phyloP scores from a whole-genome alignment of 1,140 invertebrate genomes.

The Amphibalanus amphitrite region DNA sequence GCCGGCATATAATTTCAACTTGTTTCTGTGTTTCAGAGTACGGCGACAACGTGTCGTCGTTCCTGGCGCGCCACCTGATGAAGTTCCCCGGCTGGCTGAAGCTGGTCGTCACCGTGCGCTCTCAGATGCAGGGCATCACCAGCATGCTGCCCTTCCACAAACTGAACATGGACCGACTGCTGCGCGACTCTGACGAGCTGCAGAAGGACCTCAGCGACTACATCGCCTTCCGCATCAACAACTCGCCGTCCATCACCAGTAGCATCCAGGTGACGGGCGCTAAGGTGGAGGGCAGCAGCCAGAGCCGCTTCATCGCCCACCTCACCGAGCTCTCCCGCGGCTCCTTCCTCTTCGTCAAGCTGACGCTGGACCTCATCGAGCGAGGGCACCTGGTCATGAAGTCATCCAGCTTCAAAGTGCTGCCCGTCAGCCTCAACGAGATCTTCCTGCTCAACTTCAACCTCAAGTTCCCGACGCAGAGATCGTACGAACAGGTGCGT shows the following conservation, averaged over 20 bases:
- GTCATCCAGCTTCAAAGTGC: slow-evolving; percentile 74
- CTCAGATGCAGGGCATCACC: slow-evolving; percentile 59
- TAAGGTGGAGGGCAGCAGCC: slow-evolving; percentile 38
- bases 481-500: slow-evolving; percentile 71
- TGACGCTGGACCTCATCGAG: slow-evolving; percentile 85
- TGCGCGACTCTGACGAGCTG: slow-evolving; percentile 19
- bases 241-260: slow-evolving; percentile 31
- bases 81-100: slow-evolving; percentile 82
- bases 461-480: slow-evolving; percentile 66
- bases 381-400: slow-evolving; percentile 82
- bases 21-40: slow-evolving; percentile 22
- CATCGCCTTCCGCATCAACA: slow-evolving; percentile 57
- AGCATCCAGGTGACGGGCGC: slow-evolving; percentile 20
- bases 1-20: no score
- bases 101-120: slow-evolving; percentile 69
- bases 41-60: slow-evolving; percentile 78
- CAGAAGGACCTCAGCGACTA: slow-evolving; percentile 60
- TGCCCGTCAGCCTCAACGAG: slow-evolving; percentile 79
- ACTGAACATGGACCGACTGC: slow-evolving; percentile 25
- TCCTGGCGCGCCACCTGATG: slow-evolving; percentile 59
- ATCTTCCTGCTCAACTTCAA: slow-evolving; percentile 89
- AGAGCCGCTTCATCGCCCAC: slow-evolving; percentile 59
- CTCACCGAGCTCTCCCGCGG: slow-evolving; percentile 63
- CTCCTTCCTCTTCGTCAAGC: slow-evolving; percentile 77
- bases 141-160: slow-evolving; percentile 57